Evolutionary conservation across 2,797 vertebrate species (phyloP).

Genomic region (Psittacula echo): DNA sequence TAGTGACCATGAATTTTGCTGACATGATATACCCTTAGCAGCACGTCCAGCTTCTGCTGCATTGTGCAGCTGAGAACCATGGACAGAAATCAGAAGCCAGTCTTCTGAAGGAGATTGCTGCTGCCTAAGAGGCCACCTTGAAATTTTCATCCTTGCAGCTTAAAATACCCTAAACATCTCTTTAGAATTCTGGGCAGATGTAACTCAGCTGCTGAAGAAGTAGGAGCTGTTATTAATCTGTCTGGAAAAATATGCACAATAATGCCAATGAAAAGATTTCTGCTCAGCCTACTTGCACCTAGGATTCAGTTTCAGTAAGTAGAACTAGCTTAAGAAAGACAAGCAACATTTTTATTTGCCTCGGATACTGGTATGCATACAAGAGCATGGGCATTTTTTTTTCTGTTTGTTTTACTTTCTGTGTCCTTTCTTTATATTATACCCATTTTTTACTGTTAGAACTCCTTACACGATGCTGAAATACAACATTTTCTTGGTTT

Average conservation of each 20-base stretch:
- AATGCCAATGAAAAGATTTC: not conserved
- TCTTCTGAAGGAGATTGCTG: not conserved
- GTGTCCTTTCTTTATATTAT: not conserved
- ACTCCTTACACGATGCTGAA: not conserved
- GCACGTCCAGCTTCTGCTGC: not conserved
- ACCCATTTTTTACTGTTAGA: not conserved
- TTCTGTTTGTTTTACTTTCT: not conserved
- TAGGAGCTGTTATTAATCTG: not conserved
- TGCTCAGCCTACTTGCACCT: not conserved
- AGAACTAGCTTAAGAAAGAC: not conserved
- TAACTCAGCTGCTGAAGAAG: not conserved
- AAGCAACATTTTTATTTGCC: not conserved
- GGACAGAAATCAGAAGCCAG: not conserved
- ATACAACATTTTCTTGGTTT: not conserved
- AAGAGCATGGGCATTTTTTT: not conserved
- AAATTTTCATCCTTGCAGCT: not conserved
- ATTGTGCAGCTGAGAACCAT: not conserved
- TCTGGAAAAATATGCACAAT: not conserved
- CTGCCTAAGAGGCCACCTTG: not conserved
- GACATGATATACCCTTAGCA: not conserved
- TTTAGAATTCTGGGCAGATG: not conserved
- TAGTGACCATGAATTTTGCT: not conserved
- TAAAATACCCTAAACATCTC: conserved; percentile 1
- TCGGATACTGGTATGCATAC: not conserved
- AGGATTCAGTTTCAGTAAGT: not conserved